Percentiles rank a stretch among this genome's conserved stretches.
Evolutionary conservation across 2,797 vertebrate genomes (phyloP).

Genomic region (Champsocephalus gunnari): DNA sequence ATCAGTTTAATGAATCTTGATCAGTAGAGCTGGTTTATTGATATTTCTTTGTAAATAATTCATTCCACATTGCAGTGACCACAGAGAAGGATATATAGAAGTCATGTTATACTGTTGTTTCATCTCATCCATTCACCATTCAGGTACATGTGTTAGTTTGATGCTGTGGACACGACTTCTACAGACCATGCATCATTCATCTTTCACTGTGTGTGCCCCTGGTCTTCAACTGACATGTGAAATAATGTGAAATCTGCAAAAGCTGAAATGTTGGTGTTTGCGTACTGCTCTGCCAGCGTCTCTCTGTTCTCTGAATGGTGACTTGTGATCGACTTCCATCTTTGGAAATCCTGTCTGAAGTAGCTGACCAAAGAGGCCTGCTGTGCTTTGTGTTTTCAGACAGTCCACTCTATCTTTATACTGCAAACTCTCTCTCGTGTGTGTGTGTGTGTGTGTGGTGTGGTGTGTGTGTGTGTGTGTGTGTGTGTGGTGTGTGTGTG

Average conservation of each 20-base stretch:
- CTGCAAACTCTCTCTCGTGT: slow-evolving; percentile 56
- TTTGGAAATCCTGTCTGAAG: slow-evolving; percentile 68
- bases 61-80: slow-evolving; percentile 18
- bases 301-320: slow-evolving; percentile 67
- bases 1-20: slow-evolving; percentile 23
- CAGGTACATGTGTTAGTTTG: slow-evolving; percentile 57
- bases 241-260: slow-evolving; percentile 55
- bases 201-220: slow-evolving; percentile 41
- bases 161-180: slow-evolving; percentile 49
- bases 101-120: slow-evolving; percentile 24
- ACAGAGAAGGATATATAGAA: background rate
- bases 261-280: slow-evolving; percentile 60
- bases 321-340: slow-evolving; percentile 65
- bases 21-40: slow-evolving; percentile 10
- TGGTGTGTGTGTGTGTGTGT: slow-evolving; percentile 44
- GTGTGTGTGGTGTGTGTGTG: slow-evolving; percentile 55
- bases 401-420: slow-evolving; percentile 73
- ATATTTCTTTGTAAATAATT: slow-evolving; percentile 36
- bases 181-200: slow-evolving; percentile 57
- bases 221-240: slow-evolving; percentile 53
- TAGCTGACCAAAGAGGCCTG: slow-evolving; percentile 80
- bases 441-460: slow-evolving; percentile 41
- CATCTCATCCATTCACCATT: slow-evolving; percentile 39
- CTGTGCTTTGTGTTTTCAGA: slow-evolving; percentile 72
- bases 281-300: slow-evolving; percentile 60